phyloP scores from a whole-genome alignment of 1,140 invertebrate species.

The Drosophila miranda region DNA sequence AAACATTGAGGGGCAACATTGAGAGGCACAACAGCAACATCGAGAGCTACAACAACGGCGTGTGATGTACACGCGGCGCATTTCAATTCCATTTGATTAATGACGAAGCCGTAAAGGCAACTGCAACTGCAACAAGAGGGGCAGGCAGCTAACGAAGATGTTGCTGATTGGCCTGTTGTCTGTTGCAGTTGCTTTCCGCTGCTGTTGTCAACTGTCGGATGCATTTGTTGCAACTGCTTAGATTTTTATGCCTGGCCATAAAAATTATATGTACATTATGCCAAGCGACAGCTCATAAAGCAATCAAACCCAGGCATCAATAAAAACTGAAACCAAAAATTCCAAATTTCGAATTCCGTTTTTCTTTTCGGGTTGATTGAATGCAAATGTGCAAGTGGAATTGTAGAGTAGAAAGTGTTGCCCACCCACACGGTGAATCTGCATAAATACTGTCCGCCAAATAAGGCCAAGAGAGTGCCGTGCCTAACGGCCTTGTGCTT shows the following conservation, averaged over 20 bases:
- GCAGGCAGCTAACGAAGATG: conserved; percentile 63
- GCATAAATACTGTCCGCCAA: conserved; percentile 63
- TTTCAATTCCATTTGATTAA: conserved; percentile 81
- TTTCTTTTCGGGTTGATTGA: conserved; percentile 33
- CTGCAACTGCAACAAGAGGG: conserved; percentile 60
- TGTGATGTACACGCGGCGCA: conserved; percentile 78
- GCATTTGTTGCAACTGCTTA: conserved; percentile 41
- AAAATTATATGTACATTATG: conserved; percentile 58
- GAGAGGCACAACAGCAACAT: conserved; percentile 16
- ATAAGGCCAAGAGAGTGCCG: conserved; percentile 63
- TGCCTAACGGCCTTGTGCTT: conserved; percentile 41
- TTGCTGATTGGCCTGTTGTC: conserved; percentile 74
- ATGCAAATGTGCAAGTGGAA: conserved; percentile 54
- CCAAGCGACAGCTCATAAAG: conserved; percentile 51
- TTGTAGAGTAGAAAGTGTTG: conserved; percentile 66
- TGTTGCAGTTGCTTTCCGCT: conserved; percentile 23
- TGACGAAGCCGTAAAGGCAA: conserved; percentile 80
- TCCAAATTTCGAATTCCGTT: conserved; percentile 17
- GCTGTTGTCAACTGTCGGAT: conserved; percentile 74
- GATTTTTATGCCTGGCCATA: conserved; percentile 50
- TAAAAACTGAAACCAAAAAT: conserved; percentile 5
- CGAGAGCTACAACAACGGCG: conserved; percentile 46
- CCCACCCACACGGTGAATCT: conserved; percentile 64
- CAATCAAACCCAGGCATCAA: conserved; percentile 48
- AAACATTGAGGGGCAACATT: conserved; percentile 26